These are phyloP conservation scores for Rallus limicola DNA, from an alignment of 2,113 vertebrate genomes.

Conservation along the genomic window DNA sequence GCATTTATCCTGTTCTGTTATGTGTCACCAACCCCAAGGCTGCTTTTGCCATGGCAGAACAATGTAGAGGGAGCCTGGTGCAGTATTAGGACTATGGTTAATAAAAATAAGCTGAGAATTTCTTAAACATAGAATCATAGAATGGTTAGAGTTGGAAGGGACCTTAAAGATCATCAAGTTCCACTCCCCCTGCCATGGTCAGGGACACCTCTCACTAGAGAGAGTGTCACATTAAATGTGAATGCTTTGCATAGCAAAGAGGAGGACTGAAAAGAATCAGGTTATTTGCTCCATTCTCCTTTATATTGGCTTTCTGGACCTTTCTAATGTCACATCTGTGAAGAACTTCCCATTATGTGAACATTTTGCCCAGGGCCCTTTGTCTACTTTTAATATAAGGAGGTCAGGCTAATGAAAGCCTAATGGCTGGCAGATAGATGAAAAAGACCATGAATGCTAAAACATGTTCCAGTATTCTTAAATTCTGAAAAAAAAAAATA, in stretches of 20 bases:
- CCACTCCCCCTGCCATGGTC: too few species aligned
- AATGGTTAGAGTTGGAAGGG: too few species aligned
- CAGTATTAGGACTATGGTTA: background rate
- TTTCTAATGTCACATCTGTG: background rate
- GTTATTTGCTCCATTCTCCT: background rate
- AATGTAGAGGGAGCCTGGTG: background rate
- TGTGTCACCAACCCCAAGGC: background rate
- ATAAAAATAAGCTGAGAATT: background rate
- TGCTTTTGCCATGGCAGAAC: background rate
- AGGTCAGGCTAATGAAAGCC: background rate
- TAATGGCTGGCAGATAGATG: background rate
- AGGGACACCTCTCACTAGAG: too few species aligned
- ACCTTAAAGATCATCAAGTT: too few species aligned
- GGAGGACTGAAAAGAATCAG: background rate
- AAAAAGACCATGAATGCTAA: background rate
- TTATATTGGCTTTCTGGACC: background rate
- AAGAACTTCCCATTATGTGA: background rate
- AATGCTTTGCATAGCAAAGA: background rate
- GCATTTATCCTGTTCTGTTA: background rate
- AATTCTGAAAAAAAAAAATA: background rate
- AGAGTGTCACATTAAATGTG: background rate
- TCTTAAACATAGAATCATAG: background rate
- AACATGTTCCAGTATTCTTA: background rate
- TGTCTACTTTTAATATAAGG: background rate
- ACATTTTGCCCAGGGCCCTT: background rate